Percentiles rank a stretch among this genome's conserved stretches.
Evolutionary conservation across 2,113 vertebrate species (phyloP).

Genomic region (Varanus komodoensis): DNA sequence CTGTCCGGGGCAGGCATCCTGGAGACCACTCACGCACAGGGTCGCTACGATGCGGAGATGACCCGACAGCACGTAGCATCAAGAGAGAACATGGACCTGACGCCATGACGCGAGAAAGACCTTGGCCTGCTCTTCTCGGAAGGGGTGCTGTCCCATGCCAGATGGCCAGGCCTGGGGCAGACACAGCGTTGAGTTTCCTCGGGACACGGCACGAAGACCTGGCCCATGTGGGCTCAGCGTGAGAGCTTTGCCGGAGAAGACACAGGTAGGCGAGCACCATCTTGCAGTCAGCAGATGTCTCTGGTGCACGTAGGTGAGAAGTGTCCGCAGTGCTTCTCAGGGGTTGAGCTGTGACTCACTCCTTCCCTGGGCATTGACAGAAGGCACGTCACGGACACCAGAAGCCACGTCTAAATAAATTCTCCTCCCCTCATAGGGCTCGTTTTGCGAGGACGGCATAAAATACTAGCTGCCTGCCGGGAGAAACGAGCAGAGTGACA

Average conservation of each 20-base stretch:
- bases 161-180: neutral
- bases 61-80: no score
- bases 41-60: no score
- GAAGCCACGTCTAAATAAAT: neutral
- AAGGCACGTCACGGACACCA: neutral
- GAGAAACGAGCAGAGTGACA: neutral
- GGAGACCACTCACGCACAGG: no score
- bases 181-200: neutral
- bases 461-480: neutral
- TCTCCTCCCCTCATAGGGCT: neutral
- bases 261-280: neutral
- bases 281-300: neutral
- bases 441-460: neutral
- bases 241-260: neutral
- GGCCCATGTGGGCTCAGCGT: no score
- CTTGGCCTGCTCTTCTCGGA: neutral
- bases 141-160: accelerated
- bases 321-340: neutral
- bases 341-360: neutral
- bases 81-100: neutral
- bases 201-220: neutral
- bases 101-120: neutral
- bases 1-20: no score
- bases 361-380: neutral
- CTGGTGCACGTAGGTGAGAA: neutral